Base-by-base conservation (phyloP, 1,140 invertebrate genomes). In the Gryllus bimaculatus region DNA sequence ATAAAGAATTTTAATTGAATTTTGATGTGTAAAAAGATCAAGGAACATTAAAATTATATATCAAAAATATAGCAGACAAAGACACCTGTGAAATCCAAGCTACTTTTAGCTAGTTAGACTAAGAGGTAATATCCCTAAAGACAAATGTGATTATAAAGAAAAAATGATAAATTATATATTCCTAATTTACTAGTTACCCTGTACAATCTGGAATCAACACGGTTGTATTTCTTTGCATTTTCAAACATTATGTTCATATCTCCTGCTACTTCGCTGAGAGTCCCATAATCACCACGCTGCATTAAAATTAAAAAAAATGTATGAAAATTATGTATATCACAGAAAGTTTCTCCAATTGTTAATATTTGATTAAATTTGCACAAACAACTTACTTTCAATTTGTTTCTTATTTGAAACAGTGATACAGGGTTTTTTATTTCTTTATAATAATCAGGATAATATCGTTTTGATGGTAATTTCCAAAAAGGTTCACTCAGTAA, bases 191-290 rank as follows among this genome's bases (percentile, higher is more conserved):
- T 81, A 79, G 81, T 83, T 86, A 91, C 93, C 86, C 94, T 95
- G 83, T 97, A 98, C 47, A 98, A 87, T 82, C 92, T 90, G 7
- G 95, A 96, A 78, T 94, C 93, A 73, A 94, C 92, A 77, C 94
- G 87, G 85, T 99, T 99, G 85, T 98, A 99, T 82, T 93, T 92
- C 85, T 96, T 97, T 8, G 97, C 97, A 89, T 99, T 99, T 85
- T 98, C 95, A 88, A 99, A 98, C 93, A 99, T 97, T n/a, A 98
- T 91, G 85, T 97, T 97, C 88, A 99, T 91, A 85, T 99, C 98
- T 1, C 92, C 92, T n/a, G 95, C 94, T 78, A 99, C 90, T 86
- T 98, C 95, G 80, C 92, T 93, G 7, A 98, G 87, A 18, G 93
- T 95, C 7, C 91, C 92, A 86, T 99, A 99, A 81, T 92, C 90